phyloP scores from a whole-genome alignment of 2,888 invertebrate species.

The Choristoneura rosaceana region DNA sequence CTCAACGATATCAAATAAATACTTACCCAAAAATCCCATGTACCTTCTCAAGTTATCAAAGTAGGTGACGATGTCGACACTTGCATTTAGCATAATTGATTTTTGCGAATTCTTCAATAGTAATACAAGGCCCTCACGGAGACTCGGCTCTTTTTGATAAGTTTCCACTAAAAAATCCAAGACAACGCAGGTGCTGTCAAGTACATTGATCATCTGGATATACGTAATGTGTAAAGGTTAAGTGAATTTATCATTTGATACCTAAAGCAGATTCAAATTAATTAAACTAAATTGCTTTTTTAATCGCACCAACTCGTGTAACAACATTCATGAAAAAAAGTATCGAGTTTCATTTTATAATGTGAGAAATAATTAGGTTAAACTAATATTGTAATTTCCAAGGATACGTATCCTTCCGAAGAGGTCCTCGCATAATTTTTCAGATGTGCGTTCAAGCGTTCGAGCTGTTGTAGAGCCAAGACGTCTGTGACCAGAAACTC shows the following conservation, averaged over 20 bases:
- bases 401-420: conserved; percentile 74
- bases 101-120: conserved; percentile 60
- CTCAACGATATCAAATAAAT: background rate
- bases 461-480: conserved; percentile 54
- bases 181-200: conserved; percentile 57
- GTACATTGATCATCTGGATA: conserved; percentile 59
- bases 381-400: conserved; percentile 46
- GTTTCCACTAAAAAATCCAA: conserved; percentile 65
- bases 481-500: conserved; percentile 62
- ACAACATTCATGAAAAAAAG: no score
- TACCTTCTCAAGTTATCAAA: conserved; percentile 58
- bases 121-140: conserved; percentile 48
- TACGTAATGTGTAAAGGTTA: conserved; percentile 24
- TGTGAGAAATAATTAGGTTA: no score
- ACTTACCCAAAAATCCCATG: conserved; percentile 68
- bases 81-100: conserved; percentile 58
- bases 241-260: conserved; percentile 2
- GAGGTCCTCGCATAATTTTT: conserved; percentile 58
- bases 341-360: no score
- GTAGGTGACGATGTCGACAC: conserved; percentile 59
- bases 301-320: no score
- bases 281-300: no score
- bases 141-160: conserved; percentile 46
- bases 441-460: conserved; percentile 59
- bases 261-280: no score